phyloP scores from a whole-genome alignment of 2,888 invertebrate genomes.

The Malthinus flaveolus region DNA sequence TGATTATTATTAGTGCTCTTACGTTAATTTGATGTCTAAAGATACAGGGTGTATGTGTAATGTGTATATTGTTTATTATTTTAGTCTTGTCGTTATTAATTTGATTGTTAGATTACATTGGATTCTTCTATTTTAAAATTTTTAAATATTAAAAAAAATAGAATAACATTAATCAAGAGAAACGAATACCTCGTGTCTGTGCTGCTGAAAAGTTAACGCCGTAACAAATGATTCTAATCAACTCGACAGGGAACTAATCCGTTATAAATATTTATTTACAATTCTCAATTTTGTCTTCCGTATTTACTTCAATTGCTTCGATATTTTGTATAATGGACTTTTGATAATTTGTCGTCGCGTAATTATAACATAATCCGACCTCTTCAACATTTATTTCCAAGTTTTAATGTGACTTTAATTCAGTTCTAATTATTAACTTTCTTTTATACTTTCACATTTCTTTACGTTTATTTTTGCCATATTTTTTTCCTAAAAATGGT shows the following conservation, averaged over 20 bases:
- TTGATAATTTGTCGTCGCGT: not conserved
- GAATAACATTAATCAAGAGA: conserved; percentile 24
- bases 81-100: no score
- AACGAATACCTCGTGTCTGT: conserved; percentile 22
- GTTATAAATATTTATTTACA: conserved; percentile 21
- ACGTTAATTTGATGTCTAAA: no score
- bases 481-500: not conserved
- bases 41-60: no score
- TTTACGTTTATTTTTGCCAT: not conserved
- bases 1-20: no score
- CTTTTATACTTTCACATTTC: not conserved
- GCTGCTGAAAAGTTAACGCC: conserved; percentile 25
- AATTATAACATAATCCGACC: not conserved
- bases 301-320: not conserved
- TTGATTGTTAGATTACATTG: no score
- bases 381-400: no score
- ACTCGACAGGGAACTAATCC: conserved; percentile 18
- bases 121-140: no score
- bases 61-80: no score
- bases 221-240: conserved; percentile 27
- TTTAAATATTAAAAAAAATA: not conserved
- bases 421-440: not conserved
- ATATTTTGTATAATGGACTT: not conserved
- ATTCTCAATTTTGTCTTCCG: not conserved
- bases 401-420: no score